These are phyloP conservation scores for Gymnopithys bicolor DNA, from an alignment of 2,797 vertebrate species.

Conservation along the genomic window DNA sequence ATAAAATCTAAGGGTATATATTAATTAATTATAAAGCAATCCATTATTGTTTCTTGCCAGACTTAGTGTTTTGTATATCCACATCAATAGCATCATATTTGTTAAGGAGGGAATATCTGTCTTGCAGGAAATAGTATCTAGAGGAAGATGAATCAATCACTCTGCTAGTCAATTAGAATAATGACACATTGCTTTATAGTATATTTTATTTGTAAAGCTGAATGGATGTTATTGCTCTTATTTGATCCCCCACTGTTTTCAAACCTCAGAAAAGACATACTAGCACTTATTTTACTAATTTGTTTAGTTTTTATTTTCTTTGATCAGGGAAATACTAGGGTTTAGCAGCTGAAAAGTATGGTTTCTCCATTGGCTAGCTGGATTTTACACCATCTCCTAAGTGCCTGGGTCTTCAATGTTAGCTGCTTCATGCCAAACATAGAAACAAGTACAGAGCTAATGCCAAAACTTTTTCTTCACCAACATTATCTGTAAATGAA, in stretches of 20 bases:
- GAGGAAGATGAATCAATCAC: constrained; percentile 3
- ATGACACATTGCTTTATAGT: neutral
- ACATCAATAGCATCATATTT: neutral
- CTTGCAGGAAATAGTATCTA: neutral
- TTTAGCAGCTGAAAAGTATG: neutral
- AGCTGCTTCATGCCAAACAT: neutral
- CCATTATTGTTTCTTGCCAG: neutral
- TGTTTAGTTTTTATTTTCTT: neutral
- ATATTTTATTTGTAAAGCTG: neutral
- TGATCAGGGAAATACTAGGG: neutral
- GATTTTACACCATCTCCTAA: neutral
- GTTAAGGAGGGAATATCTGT: neutral
- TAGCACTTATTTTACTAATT: neutral
- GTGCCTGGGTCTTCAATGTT: neutral
- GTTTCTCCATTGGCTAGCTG: neutral
- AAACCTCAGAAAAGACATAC: neutral
- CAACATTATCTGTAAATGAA: neutral
- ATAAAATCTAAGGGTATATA: neutral
- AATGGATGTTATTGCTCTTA: neutral
- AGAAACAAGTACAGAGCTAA: neutral
- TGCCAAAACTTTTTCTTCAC: neutral
- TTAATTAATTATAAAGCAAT: constrained; percentile 43
- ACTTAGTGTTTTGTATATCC: neutral
- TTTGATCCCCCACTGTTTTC: neutral
- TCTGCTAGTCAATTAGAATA: neutral